Conservation (phyloP, 1,140 invertebrate species). For the Leptinotarsa undecemlineata region DNA sequence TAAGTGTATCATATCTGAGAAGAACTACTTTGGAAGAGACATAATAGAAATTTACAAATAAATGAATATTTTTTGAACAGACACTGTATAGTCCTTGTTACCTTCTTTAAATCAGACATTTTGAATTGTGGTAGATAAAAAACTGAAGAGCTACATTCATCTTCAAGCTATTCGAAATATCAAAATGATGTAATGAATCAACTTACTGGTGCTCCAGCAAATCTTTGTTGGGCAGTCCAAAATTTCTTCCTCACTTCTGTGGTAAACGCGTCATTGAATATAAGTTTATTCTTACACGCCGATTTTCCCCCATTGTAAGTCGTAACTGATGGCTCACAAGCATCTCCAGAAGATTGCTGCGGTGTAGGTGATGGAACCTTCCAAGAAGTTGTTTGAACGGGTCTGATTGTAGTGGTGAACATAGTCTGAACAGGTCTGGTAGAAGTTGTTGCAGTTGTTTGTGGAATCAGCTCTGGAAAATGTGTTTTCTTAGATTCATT, state of each 20-base stretch:
- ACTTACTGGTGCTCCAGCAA: conserved; percentile 54
- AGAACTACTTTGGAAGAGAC: too few species aligned
- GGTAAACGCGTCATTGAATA: conserved; percentile 53
- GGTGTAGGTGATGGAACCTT: neutral
- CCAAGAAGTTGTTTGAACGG: neutral
- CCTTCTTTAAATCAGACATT: too few species aligned
- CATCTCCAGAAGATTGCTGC: neutral
- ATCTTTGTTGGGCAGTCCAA: conserved; percentile 58
- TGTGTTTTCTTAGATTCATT: too few species aligned
- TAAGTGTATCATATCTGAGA: too few species aligned
- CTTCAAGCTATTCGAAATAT: too few species aligned
- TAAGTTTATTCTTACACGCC: conserved; percentile 46
- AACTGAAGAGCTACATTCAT: too few species aligned
- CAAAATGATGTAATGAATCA: too few species aligned
- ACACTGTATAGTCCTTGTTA: too few species aligned
- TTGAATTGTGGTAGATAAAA: too few species aligned
- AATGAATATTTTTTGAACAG: too few species aligned
- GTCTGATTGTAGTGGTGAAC: neutral
- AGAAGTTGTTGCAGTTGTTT: neutral
- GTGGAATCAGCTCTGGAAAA: neutral
- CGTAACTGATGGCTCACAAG: conserved; percentile 33
- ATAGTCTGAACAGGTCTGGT: neutral
- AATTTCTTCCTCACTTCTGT: conserved; percentile 41
- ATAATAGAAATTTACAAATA: too few species aligned
- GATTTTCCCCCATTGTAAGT: conserved; percentile 36